Evolutionary conservation across 2,113 vertebrate genomes (phyloP), one percentile per base, ranked within the genome.

Genomic region (Megaptera novaeangliae): DNA sequence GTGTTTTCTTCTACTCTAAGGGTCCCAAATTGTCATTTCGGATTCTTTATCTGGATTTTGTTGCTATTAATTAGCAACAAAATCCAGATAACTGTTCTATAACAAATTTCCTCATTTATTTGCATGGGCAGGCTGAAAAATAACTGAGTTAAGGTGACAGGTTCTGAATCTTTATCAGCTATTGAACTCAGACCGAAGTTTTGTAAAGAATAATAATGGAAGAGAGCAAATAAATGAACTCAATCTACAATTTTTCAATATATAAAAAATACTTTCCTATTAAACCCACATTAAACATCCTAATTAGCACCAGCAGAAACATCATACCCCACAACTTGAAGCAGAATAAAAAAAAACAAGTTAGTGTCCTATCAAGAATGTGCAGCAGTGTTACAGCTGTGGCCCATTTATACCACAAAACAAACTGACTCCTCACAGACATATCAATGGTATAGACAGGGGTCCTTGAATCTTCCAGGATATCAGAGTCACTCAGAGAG

Each of bases 101-200:
- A 68, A 78, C 49, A 94, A 52, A 61, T 86, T 91, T 96, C 17
- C 84, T 75, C 13, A 91, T 75, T 96, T 61, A 63, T 91, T 92
- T 89, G 34, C 63, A 80, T 9, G 49, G 31, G 36, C 39, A 77
- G 25, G 25, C 83, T 1, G 0, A 86, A 91, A 97, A 91, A 71
- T 69, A 83, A 63, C 23, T 55, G 64, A 52, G 44, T n/a, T 59
- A 81, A 85, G 36, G 21, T 36, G 5, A 68, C n/a, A 61, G 25
- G 27, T 66, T 97, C 72, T 97, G 78, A 95, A 80, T 94, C 27
- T 69, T 95, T 72, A 95, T 92, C 57, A 77, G 25, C 11, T 89
- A 2, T 93, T 82, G 20, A 82, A 83, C 63, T 93, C 85, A 92
- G 63, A 29, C 36, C 94, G 29, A 64, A 82, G 34, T 80, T 94